phyloP scores from a whole-genome alignment of 1,140 invertebrate genomes.

The Achatina immaculata region DNA sequence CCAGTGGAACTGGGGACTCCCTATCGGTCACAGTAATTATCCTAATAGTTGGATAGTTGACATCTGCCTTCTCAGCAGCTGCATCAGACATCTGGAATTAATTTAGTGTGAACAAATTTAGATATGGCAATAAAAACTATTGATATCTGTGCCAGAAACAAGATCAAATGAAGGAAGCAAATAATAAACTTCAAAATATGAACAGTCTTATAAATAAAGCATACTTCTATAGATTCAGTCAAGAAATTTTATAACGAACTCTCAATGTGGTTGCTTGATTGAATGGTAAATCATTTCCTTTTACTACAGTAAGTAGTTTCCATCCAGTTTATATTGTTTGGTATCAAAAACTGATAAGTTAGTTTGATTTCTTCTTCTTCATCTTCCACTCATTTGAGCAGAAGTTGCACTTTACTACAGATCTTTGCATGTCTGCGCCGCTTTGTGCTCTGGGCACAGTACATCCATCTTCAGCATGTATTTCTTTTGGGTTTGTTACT shows the following conservation, averaged over 20 bases:
- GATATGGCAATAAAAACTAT: neutral
- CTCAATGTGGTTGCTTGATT: neutral
- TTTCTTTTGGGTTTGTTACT: no score
- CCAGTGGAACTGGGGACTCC: constrained; percentile 32
- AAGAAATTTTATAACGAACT: neutral
- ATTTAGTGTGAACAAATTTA: neutral
- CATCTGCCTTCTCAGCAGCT: constrained; percentile 43
- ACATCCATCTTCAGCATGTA: no score
- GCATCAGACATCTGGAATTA: constrained; percentile 50
- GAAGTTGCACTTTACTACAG: no score
- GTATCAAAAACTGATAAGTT: no score
- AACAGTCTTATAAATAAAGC: neutral
- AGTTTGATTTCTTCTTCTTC: no score
- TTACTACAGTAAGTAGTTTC: no score
- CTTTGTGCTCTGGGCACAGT: no score
- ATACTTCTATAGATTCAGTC: neutral
- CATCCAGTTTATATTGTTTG: no score
- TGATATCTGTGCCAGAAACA: neutral
- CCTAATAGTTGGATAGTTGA: constrained; percentile 50
- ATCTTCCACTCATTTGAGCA: no score
- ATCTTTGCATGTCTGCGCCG: no score
- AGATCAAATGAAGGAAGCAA: neutral
- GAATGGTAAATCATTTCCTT: no score
- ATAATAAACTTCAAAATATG: neutral
- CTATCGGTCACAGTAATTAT: constrained; percentile 48